These are phyloP conservation scores for Myotis findleyi DNA, from an alignment of 2,797 vertebrate genomes.

Conservation along the genomic window DNA sequence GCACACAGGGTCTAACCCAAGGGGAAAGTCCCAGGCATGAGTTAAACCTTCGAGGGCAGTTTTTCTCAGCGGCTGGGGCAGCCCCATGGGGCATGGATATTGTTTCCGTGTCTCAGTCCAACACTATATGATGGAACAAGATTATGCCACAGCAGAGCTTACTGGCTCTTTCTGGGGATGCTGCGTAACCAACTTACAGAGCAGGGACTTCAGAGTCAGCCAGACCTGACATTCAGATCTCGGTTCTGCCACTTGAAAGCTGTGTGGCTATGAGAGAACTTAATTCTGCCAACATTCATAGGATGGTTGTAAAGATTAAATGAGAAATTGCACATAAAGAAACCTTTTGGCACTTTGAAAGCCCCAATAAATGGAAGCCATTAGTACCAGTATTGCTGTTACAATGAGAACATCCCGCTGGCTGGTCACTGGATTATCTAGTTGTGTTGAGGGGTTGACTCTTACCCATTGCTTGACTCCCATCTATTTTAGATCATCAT, in stretches of 20 bases:
- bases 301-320: constrained; percentile 5
- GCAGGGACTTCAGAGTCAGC: not conserved
- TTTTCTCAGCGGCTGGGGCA: not conserved
- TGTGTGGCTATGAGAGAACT: not conserved
- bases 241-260: not conserved
- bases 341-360: not conserved
- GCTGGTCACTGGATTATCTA: not conserved
- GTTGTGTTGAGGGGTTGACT: not conserved
- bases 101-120: not conserved
- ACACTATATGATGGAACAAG: not conserved
- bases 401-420: not conserved
- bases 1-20: not conserved
- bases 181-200: not conserved
- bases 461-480: not conserved
- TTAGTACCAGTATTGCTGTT: not conserved
- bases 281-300: not conserved
- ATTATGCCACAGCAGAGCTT: not conserved
- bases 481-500: not conserved
- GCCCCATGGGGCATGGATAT: no score
- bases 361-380: not conserved
- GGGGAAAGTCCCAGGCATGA: not conserved
- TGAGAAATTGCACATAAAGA: not conserved
- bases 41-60: rapidly evolving
- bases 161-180: not conserved
- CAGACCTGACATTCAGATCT: not conserved